These are phyloP conservation scores for Tarsius wallacei DNA, from an alignment of 2,797 vertebrate species.

Conservation along the genomic window DNA sequence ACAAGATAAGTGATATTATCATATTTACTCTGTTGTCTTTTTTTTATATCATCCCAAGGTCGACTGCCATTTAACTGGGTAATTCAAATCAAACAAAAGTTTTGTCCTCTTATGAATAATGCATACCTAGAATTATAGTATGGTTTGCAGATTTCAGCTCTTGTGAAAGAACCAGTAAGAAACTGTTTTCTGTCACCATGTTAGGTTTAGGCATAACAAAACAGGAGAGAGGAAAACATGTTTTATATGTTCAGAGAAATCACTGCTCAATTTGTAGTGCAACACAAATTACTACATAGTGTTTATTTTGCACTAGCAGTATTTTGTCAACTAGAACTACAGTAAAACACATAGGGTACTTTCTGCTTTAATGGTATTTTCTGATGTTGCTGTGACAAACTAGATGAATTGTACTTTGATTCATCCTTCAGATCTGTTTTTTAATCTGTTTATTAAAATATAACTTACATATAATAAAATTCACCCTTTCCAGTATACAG, in stretches of 20 bases:
- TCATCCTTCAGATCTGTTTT: background rate
- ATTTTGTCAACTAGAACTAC: background rate
- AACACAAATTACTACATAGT: background rate
- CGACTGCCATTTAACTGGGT: constrained; percentile 21
- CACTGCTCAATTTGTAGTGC: background rate
- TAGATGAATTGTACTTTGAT: constrained; percentile 32
- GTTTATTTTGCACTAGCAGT: constrained; percentile 9
- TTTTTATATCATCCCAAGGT: constrained; percentile 40
- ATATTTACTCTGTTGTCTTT: background rate
- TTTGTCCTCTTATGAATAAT: constrained; percentile 44
- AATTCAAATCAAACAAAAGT: constrained; percentile 48
- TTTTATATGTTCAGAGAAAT: background rate
- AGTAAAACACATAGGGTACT: background rate
- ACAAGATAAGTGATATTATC: background rate
- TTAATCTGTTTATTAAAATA: constrained; percentile 21
- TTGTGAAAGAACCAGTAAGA: constrained; percentile 6
- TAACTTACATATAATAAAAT: background rate
- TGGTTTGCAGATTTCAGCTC: constrained; percentile 30
- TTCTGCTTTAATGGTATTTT: constrained; percentile 52
- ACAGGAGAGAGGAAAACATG: constrained; percentile 25
- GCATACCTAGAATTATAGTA: background rate
- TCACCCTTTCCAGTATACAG: background rate
- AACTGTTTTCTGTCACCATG: background rate
- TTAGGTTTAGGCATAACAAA: constrained; percentile 17
- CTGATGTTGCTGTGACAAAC: background rate